Conservation (phyloP, 1,140 invertebrate species). For the Drosophila ananassae region DNA sequence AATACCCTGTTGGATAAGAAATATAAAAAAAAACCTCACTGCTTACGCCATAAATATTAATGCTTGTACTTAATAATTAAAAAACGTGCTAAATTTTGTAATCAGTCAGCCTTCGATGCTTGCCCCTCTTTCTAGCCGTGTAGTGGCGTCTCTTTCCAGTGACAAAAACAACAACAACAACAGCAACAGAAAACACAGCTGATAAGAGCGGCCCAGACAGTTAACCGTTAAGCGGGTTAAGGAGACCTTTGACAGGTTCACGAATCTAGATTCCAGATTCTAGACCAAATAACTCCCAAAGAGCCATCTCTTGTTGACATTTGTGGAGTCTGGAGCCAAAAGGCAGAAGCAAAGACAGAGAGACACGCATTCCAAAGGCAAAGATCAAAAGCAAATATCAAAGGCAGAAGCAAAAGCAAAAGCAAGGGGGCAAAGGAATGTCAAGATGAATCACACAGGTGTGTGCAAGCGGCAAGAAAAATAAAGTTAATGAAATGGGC, state of each 20-base stretch:
- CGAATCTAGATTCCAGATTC: neutral
- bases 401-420: conserved; percentile 21
- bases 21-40: neutral
- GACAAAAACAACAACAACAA: neutral
- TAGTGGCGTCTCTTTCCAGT: neutral
- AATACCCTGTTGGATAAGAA: neutral
- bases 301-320: neutral
- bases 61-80: conserved; percentile 11
- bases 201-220: conserved; percentile 7
- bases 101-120: conserved; percentile 8
- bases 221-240: conserved; percentile 17
- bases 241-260: conserved; percentile 7
- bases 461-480: conserved; percentile 18
- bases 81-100: conserved; percentile 27
- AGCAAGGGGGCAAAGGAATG: conserved; percentile 27
- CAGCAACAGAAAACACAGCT: neutral
- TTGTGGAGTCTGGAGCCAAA: conserved; percentile 4
- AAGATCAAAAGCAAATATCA: neutral
- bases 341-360: neutral
- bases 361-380: neutral
- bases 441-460: conserved; percentile 48
- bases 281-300: neutral
- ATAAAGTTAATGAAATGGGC: conserved; percentile 8
- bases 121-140: neutral
- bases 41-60: conserved; percentile 9